phyloP scores from a whole-genome alignment of 1,140 invertebrate species.

The Drosophila obscura region DNA sequence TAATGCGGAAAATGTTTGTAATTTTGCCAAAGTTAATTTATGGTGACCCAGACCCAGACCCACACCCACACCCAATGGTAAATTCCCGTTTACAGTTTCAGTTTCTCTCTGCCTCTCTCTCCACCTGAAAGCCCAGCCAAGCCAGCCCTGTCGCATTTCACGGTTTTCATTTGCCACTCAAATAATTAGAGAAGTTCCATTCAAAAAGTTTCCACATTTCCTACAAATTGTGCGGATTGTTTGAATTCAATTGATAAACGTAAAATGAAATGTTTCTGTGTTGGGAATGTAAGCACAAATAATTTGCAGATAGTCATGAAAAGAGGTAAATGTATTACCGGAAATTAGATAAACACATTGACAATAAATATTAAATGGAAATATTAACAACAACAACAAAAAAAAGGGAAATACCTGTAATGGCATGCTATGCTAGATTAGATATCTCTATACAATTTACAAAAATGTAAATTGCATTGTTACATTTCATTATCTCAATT shows the following conservation, averaged over 20 bases:
- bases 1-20: constrained; percentile 76
- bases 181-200: constrained; percentile 68
- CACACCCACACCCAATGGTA: constrained; percentile 2
- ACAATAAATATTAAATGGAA: constrained; percentile 38
- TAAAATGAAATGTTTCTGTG: constrained; percentile 18
- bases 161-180: constrained; percentile 44
- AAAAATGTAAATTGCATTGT: too few relatives aligned
- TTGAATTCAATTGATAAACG: constrained; percentile 34
- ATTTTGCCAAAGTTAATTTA: constrained; percentile 81
- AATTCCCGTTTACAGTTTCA: constrained; percentile 8
- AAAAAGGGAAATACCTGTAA: constrained; percentile 23
- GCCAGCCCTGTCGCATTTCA: constrained; percentile 30
- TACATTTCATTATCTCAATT: too few relatives aligned
- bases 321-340: constrained; percentile 43
- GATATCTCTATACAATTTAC: constrained; percentile 15
- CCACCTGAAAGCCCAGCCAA: not conserved
- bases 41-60: constrained; percentile 46
- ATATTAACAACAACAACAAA: not conserved
- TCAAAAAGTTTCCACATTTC: constrained; percentile 33
- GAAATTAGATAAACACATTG: constrained; percentile 54
- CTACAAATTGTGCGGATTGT: constrained; percentile 36
- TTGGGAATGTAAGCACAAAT: constrained; percentile 11
- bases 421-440: constrained; percentile 4
- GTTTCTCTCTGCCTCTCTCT: not conserved
- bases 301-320: constrained; percentile 32